A percentile compares a stretch with the other conserved stretches of the same genome.
Conservation (phyloP, 2,113 vertebrate species). For the Microtus montanus region DNA sequence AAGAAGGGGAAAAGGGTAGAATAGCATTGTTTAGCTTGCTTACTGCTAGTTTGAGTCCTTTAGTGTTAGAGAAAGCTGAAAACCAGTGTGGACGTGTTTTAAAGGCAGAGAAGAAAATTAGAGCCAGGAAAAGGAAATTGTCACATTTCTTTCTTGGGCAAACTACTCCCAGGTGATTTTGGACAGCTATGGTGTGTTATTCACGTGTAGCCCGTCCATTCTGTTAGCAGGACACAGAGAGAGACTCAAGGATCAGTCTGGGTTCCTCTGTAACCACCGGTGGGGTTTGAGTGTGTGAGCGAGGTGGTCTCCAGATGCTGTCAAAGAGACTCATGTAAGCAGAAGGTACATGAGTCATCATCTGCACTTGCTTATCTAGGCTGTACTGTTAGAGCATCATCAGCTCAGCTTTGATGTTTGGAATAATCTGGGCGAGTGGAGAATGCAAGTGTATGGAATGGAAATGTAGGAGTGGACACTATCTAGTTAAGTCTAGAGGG, state of each 20-base stretch:
- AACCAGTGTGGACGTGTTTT: neutral
- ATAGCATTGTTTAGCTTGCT: neutral
- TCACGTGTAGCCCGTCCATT: neutral
- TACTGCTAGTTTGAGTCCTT: constrained; percentile 30
- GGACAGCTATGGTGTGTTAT: neutral
- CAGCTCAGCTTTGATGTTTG: constrained; percentile 35
- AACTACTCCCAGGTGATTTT: neutral
- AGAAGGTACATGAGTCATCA: neutral
- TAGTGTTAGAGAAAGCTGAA: neutral
- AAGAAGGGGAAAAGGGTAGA: neutral
- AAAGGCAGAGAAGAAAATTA: constrained; percentile 20
- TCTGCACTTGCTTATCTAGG: neutral
- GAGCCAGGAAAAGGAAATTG: neutral
- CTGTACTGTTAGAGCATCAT: neutral
- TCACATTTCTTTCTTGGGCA: neutral
- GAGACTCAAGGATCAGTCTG: neutral
- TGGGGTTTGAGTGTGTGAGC: neutral
- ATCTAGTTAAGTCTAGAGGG: neutral
- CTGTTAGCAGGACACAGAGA: neutral
- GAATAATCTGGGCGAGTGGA: neutral
- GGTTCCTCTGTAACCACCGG: neutral
- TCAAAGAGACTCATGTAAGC: constrained; percentile 5
- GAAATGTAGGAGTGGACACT: neutral
- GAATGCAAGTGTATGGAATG: neutral
- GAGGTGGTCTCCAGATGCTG: constrained; percentile 1